These are phyloP conservation scores for Smittia aterrima DNA, from an alignment of 2,888 invertebrate species.

Conservation along the genomic window DNA sequence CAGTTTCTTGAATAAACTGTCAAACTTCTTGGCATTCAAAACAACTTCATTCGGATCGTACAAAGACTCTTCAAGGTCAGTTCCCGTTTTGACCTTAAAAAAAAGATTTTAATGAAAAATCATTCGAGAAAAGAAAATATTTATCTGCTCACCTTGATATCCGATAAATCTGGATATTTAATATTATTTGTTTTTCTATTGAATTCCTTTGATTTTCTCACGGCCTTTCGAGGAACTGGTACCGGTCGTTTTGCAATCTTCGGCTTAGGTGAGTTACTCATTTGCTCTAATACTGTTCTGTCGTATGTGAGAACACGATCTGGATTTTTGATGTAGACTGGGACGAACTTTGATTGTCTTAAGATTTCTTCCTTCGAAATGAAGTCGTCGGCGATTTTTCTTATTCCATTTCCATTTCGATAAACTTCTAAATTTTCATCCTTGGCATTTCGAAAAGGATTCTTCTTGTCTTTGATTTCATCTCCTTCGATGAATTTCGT, in stretches of 20 bases:
- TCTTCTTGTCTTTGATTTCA: slow-evolving; percentile 52
- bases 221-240: slow-evolving; percentile 46
- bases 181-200: slow-evolving; percentile 49
- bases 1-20: slow-evolving; percentile 51
- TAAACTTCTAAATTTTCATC: slow-evolving; percentile 17
- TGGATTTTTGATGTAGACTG: slow-evolving; percentile 54
- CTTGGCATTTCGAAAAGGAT: slow-evolving; percentile 49
- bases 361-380: slow-evolving; percentile 53
- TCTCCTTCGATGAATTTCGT: slow-evolving; percentile 52
- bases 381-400: slow-evolving; percentile 46
- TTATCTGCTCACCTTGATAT: slow-evolving; percentile 47
- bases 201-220: slow-evolving; percentile 44
- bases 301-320: slow-evolving; percentile 53
- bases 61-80: slow-evolving; percentile 49
- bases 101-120: neutral
- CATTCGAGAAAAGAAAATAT: neutral
- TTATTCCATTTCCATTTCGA: slow-evolving; percentile 17
- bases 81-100: slow-evolving; percentile 49
- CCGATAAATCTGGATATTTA: slow-evolving; percentile 52
- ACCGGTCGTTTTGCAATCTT: neutral
- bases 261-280: slow-evolving; percentile 45
- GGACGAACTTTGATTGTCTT: slow-evolving; percentile 54
- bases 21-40: slow-evolving; percentile 53
- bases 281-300: slow-evolving; percentile 50
- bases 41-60: slow-evolving; percentile 53